These are phyloP conservation scores for Puma concolor DNA, from an alignment of 2,113 vertebrate species.

Conservation along the genomic window DNA sequence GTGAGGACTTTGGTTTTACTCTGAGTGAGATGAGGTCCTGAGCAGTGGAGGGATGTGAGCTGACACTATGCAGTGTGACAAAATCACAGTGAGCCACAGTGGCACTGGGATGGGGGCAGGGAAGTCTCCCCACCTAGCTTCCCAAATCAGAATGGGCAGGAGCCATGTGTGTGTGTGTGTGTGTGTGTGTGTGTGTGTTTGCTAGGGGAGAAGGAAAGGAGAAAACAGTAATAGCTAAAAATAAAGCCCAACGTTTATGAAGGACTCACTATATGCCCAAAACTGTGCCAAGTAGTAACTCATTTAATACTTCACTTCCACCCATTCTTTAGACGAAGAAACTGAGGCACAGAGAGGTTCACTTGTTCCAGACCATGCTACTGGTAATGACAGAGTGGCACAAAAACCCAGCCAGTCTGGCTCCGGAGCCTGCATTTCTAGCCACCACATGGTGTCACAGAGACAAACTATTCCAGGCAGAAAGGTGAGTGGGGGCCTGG, in stretches of 20 bases:
- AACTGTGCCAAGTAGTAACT: background rate
- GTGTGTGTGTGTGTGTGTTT: fast-evolving
- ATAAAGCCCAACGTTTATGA: background rate
- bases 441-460: background rate
- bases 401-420: background rate
- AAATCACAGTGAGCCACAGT: fast-evolving
- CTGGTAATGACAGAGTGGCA: background rate
- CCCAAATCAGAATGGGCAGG: background rate
- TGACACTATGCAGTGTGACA: background rate
- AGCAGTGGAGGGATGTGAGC: background rate
- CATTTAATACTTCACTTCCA: background rate
- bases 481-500: fast-evolving
- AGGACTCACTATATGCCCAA: background rate
- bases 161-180: background rate
- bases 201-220: background rate
- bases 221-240: background rate
- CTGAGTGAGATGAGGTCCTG: background rate
- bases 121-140: background rate
- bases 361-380: background rate
- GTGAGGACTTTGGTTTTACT: background rate
- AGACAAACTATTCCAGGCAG: background rate
- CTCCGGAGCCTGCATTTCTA: background rate
- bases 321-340: background rate
- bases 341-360: background rate
- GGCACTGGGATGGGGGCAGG: background rate